Evolutionary conservation across 2,888 invertebrate genomes (phyloP), one percentile per base, ranked within the genome.

Genomic region (Drosophila ustulata): DNA sequence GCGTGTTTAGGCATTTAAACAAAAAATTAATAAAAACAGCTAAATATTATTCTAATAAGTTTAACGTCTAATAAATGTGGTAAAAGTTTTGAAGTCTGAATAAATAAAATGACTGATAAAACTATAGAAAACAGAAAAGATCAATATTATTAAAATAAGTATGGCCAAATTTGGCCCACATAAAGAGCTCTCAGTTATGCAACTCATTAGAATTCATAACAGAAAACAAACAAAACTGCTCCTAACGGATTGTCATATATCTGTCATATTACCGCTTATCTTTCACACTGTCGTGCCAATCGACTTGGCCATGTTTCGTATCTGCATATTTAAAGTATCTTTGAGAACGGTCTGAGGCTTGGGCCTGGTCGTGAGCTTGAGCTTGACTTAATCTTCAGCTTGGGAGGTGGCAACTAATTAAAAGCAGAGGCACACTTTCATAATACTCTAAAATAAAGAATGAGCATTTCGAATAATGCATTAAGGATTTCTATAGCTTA

Each of bases 231-330:
- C 75, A 89, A 80, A 59, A 52, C 66, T 41, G 4, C 50, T 43
- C n/a, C 85, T 88, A 84, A 88, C 88, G 85, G 85, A 51, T 55
- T 53, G 52, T 59, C 49, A 25, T 52, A 67, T 63, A 58, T 71
- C 57, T 71, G 73, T 70, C 77, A 71, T 67, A 69, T 69, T 72
- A 72, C 71, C 82, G 79, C 85, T 87, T 78, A 87, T 89, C 82
- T 82, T 64, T 78, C 71, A 64, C 89, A 89, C 74, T 50, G 49
- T 45, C 58, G 66, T 73, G 74, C 57, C 67, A 75, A 64, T 62
- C 69, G 52, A 47, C 32, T 59, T 69, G 70, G 64, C 18, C 49
- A 55, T 49, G 46, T 66, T 18, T 26, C 66, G 25, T 57, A 55
- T 62, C 47, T 57, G 18, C 39, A 50, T 43, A 25, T 50, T 37